Percentiles rank a stretch among this genome's conserved stretches.
phyloP scores from a whole-genome alignment of 2,888 invertebrate genomes.

The Thymelicus lineola region DNA sequence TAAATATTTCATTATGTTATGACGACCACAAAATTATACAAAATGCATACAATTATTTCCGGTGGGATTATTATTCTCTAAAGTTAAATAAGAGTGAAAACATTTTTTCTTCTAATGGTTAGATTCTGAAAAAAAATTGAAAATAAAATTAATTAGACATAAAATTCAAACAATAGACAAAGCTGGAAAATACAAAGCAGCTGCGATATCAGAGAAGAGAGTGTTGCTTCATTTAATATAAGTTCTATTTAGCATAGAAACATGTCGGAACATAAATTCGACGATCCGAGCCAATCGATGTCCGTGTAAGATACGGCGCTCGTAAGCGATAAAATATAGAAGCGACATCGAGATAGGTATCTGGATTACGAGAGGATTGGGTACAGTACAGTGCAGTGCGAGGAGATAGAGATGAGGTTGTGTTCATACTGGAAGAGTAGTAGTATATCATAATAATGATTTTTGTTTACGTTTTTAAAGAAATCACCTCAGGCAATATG shows the following conservation, averaged over 20 bases:
- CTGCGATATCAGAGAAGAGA: background rate
- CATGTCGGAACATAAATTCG: constrained; percentile 23
- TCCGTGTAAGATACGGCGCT: constrained; percentile 14
- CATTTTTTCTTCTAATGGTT: too few species aligned
- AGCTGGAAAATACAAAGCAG: background rate
- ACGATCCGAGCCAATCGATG: constrained; percentile 19
- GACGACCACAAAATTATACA: too few species aligned
- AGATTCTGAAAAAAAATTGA: too few species aligned
- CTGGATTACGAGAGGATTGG: constrained; percentile 5
- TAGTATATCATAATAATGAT: too few species aligned
- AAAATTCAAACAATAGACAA: background rate
- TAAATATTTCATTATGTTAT: too few species aligned
- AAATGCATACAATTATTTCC: too few species aligned
- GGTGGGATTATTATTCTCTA: too few species aligned
- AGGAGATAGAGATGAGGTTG: background rate
- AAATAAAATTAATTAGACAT: background rate
- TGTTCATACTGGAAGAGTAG: too few species aligned
- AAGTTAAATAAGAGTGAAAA: too few species aligned
- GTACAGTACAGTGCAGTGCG: background rate
- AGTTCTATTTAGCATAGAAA: constrained; percentile 19
- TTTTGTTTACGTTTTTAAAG: too few species aligned
- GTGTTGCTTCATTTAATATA: constrained; percentile 10
- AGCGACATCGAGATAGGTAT: constrained; percentile 20
- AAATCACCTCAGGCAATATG: too few species aligned
- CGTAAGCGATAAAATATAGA: constrained; percentile 27